Conservation (phyloP, 2,888 invertebrate species). For the Allophyes oxyacanthae region DNA sequence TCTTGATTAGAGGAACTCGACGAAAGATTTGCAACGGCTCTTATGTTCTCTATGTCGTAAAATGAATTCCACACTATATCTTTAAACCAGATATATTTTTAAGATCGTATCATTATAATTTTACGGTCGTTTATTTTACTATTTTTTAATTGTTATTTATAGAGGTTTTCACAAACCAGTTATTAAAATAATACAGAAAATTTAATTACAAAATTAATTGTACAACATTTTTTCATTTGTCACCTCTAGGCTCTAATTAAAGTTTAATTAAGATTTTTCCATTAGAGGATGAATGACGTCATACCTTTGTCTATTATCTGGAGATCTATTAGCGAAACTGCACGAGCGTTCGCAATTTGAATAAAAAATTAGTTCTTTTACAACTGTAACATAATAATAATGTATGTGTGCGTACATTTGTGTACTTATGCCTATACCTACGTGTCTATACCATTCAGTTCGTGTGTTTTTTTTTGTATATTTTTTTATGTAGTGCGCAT, state of each 20-base stretch:
- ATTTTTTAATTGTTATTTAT: slow-evolving; percentile 32
- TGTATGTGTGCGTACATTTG: too few species aligned
- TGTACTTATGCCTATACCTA: too few species aligned
- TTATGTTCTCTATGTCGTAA: slow-evolving; percentile 10
- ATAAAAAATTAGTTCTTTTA: too few species aligned
- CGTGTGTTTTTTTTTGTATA: too few species aligned
- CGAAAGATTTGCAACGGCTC: slow-evolving; percentile 33
- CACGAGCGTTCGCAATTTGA: too few species aligned
- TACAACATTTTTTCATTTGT: neutral
- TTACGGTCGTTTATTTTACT: slow-evolving; percentile 4
- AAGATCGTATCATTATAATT: neutral
- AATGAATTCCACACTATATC: slow-evolving; percentile 2
- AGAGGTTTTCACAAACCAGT: slow-evolving; percentile 3
- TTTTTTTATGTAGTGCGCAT: too few species aligned
- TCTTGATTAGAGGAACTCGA: slow-evolving; percentile 22
- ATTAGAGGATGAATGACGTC: slow-evolving; percentile 1
- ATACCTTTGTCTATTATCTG: neutral
- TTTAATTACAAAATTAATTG: slow-evolving; percentile 11
- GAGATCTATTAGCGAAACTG: too few species aligned
- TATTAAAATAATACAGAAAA: too few species aligned
- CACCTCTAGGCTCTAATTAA: slow-evolving; percentile 18
- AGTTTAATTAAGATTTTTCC: slow-evolving; percentile 14
- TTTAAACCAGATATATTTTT: slow-evolving; percentile 4
- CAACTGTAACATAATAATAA: too few species aligned
- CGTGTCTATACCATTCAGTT: too few species aligned